Percentiles rank a stretch among this genome's conserved stretches.
Evolutionary conservation across 1,140 invertebrate genomes (phyloP).

Genomic region (Luehdorfia chinensis): DNA sequence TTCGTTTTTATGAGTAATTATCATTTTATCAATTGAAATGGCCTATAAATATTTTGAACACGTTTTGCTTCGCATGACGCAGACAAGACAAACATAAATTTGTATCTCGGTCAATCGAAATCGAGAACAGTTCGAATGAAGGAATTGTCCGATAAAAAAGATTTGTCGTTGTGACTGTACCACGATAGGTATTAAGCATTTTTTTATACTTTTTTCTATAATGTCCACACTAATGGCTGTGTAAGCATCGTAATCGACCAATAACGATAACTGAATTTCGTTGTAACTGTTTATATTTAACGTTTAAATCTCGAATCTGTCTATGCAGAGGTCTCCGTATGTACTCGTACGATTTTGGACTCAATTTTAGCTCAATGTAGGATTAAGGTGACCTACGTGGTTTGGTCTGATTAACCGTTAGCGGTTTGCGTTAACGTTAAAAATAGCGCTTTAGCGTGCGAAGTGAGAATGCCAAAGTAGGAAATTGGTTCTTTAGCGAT

Average conservation of each 20-base stretch:
- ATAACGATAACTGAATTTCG: conserved; percentile 8
- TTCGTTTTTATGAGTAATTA: no score
- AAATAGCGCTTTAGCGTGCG: neutral
- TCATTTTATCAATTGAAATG: no score
- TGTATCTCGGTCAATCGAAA: no score
- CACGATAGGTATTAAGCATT: conserved; percentile 4
- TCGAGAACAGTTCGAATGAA: no score
- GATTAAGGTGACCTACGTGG: conserved; percentile 1
- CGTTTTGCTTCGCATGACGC: no score
- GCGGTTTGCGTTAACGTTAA: neutral
- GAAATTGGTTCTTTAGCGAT: conserved; percentile 5
- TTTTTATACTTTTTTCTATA: conserved; percentile 16
- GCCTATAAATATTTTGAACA: no score
- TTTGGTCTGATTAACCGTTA: conserved; percentile 5
- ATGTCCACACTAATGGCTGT: conserved; percentile 17
- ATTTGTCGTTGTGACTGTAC: no score
- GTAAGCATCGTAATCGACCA: conserved; percentile 14
- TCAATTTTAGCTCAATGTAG: conserved; percentile 22
- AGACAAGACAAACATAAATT: no score
- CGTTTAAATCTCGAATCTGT: neutral
- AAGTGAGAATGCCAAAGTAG: conserved; percentile 15
- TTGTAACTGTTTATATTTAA: conserved; percentile 8
- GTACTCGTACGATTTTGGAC: conserved; percentile 14
- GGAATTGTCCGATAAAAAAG: no score
- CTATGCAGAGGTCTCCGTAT: neutral